Evolutionary conservation across 1,140 invertebrate genomes (phyloP).

Genomic region (Pogonomyrmex barbatus): DNA sequence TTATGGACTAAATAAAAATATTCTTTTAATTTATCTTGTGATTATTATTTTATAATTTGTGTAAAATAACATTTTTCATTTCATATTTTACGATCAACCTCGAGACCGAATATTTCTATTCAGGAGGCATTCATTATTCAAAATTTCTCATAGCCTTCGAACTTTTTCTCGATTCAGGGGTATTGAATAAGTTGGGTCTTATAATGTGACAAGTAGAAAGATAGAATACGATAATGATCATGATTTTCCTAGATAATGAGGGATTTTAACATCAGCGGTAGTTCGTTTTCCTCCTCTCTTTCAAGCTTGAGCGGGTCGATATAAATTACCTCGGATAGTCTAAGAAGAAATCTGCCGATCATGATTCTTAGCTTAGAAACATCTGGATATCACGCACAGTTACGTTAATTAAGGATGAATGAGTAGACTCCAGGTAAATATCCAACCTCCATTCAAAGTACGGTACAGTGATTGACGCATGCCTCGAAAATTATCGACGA

Average conservation of each 20-base stretch:
- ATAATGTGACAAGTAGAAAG: slow-evolving; percentile 48
- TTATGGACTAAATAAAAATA: slow-evolving; percentile 2
- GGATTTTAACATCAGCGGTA: slow-evolving; percentile 30
- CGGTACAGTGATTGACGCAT: slow-evolving; percentile 55
- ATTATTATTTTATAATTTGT: background rate
- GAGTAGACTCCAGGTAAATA: slow-evolving; percentile 54
- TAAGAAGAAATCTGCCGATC: slow-evolving; percentile 57
- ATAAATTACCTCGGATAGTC: slow-evolving; percentile 32
- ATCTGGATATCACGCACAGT: slow-evolving; percentile 67
- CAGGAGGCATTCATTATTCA: background rate
- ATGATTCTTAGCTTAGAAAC: slow-evolving; percentile 52
- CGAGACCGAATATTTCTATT: background rate
- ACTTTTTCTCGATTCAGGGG: background rate
- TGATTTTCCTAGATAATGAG: slow-evolving; percentile 44
- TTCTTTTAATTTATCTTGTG: background rate
- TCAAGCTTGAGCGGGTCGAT: slow-evolving; percentile 1
- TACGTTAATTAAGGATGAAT: slow-evolving; percentile 72
- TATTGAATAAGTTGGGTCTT: slow-evolving; percentile 15
- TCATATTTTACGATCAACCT: background rate
- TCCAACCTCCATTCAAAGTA: slow-evolving; percentile 45
- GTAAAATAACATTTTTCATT: background rate
- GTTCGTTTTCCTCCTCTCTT: slow-evolving; percentile 22
- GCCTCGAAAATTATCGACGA: slow-evolving; percentile 52
- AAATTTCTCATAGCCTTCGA: background rate
- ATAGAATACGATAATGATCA: slow-evolving; percentile 32